These are phyloP conservation scores for Drosophila arizonae DNA, from an alignment of 1,140 invertebrate genomes.

Conservation along the genomic window DNA sequence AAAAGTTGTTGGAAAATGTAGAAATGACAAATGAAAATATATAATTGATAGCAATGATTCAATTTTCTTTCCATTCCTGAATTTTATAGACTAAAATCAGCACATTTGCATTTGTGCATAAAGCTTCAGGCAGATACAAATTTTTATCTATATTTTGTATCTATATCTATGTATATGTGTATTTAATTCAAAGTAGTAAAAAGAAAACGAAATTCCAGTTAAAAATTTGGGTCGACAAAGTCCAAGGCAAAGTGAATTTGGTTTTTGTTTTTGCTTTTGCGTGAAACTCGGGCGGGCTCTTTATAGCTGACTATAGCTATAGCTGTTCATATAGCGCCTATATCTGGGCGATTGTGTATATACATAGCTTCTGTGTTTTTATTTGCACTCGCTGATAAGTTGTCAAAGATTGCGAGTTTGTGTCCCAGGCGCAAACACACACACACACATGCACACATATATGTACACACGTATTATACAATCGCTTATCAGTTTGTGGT, in stretches of 20 bases:
- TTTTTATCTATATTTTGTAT: too few relatives aligned
- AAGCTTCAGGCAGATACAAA: background rate
- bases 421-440: background rate
- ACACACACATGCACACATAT: too few relatives aligned
- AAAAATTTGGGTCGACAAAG: constrained; percentile 29
- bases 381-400: constrained; percentile 43
- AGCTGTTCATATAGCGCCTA: constrained; percentile 1
- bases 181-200: constrained; percentile 14
- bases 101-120: too few relatives aligned
- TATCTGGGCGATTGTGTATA: background rate
- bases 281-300: background rate
- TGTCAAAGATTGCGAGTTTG: constrained; percentile 33
- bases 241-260: constrained; percentile 10
- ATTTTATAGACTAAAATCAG: too few relatives aligned
- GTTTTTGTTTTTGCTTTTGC: background rate
- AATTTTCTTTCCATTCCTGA: too few relatives aligned
- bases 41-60: too few relatives aligned
- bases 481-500: constrained; percentile 40
- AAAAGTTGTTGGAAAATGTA: too few relatives aligned
- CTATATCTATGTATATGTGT: background rate
- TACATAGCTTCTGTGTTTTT: constrained; percentile 18
- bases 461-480: constrained; percentile 25
- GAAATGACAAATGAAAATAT: background rate
- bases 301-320: background rate
- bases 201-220: constrained; percentile 5